phyloP scores from a whole-genome alignment of 1,140 invertebrate species.

The Melitaea cinxia region DNA sequence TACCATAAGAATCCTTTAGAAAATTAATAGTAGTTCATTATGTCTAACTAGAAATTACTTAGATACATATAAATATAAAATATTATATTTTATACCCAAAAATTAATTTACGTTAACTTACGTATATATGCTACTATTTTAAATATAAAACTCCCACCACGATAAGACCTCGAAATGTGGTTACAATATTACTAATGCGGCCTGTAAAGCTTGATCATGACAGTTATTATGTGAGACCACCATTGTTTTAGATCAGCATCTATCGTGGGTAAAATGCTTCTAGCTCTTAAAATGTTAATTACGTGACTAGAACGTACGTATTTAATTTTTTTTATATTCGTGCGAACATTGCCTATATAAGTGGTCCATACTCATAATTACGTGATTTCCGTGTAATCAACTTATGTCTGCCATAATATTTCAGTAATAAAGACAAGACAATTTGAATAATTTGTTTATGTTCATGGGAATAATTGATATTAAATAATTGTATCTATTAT shows the following conservation, averaged over 20 bases:
- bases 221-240: conserved; percentile 36
- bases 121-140: neutral
- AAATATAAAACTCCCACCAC: neutral
- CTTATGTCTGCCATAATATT: conserved; percentile 15
- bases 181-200: conserved; percentile 25
- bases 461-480: neutral
- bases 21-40: too few relatives aligned
- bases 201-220: conserved; percentile 20
- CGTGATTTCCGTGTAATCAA: conserved; percentile 31
- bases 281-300: conserved; percentile 66
- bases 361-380: conserved; percentile 34
- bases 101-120: too few relatives aligned
- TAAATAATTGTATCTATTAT: neutral
- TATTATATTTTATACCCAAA: too few relatives aligned
- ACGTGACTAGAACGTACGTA: conserved; percentile 37
- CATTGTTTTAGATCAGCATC: conserved; percentile 31
- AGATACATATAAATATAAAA: too few relatives aligned
- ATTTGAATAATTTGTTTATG: neutral
- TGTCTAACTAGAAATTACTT: too few relatives aligned
- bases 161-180: conserved; percentile 1
- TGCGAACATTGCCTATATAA: conserved; percentile 47
- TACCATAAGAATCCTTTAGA: too few relatives aligned
- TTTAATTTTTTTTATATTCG: conserved; percentile 44
- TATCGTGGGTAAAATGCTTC: conserved; percentile 56
- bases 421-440: neutral